A percentile compares a stretch with the other conserved stretches of the same genome.
phyloP scores from a whole-genome alignment of 2,888 invertebrate species.

The Macrosoma leucophasiata region DNA sequence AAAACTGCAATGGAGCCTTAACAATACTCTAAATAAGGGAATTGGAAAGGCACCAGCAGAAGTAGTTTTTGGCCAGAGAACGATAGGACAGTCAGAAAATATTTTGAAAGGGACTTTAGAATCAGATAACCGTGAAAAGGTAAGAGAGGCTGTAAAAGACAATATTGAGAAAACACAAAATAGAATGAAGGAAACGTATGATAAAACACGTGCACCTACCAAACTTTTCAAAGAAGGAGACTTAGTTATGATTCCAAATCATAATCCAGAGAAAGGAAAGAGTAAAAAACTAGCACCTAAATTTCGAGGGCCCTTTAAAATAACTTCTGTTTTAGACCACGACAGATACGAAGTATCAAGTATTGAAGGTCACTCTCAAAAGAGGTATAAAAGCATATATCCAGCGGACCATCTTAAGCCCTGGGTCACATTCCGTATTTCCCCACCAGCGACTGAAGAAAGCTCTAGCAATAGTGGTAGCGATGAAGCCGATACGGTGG shows the following conservation, averaged over 20 bases:
- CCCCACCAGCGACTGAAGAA: too few relatives aligned
- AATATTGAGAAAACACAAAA: slow-evolving; percentile 12
- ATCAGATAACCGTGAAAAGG: slow-evolving; percentile 2
- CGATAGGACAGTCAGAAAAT: not conserved
- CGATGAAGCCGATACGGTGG: too few relatives aligned
- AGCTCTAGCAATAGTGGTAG: too few relatives aligned
- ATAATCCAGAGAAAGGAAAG: slow-evolving; percentile 18
- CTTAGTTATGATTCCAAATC: slow-evolving; percentile 15
- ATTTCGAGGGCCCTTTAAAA: slow-evolving; percentile 19
- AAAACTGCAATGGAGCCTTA: slow-evolving; percentile 15
- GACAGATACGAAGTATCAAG: slow-evolving; percentile 8
- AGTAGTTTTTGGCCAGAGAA: slow-evolving; percentile 11
- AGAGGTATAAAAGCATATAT: slow-evolving; percentile 12
- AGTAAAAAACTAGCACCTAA: slow-evolving; percentile 19
- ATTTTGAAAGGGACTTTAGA: slow-evolving; percentile 3
- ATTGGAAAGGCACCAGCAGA: slow-evolving; percentile 10
- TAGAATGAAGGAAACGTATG: slow-evolving; percentile 13
- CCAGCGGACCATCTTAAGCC: slow-evolving; percentile 14
- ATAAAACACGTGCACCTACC: slow-evolving; percentile 12
- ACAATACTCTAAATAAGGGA: slow-evolving; percentile 6
- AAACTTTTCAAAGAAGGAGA: slow-evolving; percentile 15
- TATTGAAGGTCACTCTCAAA: slow-evolving; percentile 10
- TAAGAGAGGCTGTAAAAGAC: slow-evolving; percentile 3
- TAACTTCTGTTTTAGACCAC: slow-evolving; percentile 10
- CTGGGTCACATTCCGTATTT: slow-evolving; percentile 4